Base-by-base conservation (phyloP, 2,113 vertebrate genomes). In the Notechis scutatus region DNA sequence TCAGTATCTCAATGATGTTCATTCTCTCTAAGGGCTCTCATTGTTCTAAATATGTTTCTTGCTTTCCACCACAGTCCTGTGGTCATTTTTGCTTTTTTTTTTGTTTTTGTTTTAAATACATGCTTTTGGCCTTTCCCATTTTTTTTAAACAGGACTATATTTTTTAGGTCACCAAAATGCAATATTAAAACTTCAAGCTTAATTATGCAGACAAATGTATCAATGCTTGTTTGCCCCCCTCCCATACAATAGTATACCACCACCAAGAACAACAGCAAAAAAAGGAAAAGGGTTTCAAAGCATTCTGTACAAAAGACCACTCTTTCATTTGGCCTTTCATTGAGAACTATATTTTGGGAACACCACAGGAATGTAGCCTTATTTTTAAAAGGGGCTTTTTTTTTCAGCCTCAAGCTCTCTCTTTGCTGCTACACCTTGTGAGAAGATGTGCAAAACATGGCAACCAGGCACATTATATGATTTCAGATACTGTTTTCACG, bases 361-460 rank as follows among this genome's bases (percentile, higher is more conserved):
- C 23, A 91, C 92, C 90, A 91, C 92, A 93, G 90, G 92, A 91
- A 93, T 93, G 85, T 52, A 74, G 92, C 23, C 45, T 86, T 81
- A 42, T 81, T 81, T 81, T 81, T n/a, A 52, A 54, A 34, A 64
- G 20, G 50, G 12, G 4, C 10, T 24, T 61, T 59, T 47, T 24
- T n/a, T 29, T 21, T 5, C n/a, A 34, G 8, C 9, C 52, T 23
- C 42, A 50, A 42, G n/a, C 45, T 26, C 45, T 39, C 29, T 54
- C 85, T 5, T 64, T 59, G 56, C 81, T 64, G 47, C 57, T 86
- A 69, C 81, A 90, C 54, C 88, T 93, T 52, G 74, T 39, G 81
- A 34, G 12, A n/a, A 47, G 21, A 81, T 90, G 29, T 42, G 39
- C 7, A 34, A 85, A 34, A 29, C 21, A 34, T 69, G 15, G 26